Evolutionary conservation across 2,113 vertebrate species (phyloP).

Genomic region (Promerops cafer): DNA sequence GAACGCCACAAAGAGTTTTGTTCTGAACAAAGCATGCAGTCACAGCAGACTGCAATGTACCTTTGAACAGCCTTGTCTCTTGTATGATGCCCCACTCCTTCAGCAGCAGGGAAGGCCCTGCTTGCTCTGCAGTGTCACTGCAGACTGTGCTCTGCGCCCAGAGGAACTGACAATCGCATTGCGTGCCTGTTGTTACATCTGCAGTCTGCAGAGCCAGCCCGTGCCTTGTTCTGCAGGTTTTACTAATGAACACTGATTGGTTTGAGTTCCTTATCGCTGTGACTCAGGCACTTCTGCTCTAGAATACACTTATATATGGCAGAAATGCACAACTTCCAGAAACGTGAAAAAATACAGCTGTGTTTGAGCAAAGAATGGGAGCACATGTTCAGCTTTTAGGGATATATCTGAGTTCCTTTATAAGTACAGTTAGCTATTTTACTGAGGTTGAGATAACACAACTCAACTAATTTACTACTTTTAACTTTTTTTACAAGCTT

Average conservation of each 20-base stretch:
- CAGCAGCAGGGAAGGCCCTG: neutral
- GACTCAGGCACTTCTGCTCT: neutral
- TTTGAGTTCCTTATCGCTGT: neutral
- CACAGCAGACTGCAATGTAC: neutral
- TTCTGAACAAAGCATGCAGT: neutral
- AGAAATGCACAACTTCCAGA: neutral
- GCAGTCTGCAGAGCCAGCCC: slow-evolving; percentile 1
- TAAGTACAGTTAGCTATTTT: neutral
- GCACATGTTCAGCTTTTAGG: neutral
- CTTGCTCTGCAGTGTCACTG: neutral
- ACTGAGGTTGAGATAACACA: neutral
- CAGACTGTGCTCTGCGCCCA: neutral
- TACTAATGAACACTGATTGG: slow-evolving; percentile 17
- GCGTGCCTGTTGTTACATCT: neutral
- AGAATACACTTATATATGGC: neutral
- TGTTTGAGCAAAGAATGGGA: neutral
- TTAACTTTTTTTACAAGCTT: neutral
- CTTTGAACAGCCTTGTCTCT: neutral
- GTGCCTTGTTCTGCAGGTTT: neutral
- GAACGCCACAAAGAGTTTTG: neutral
- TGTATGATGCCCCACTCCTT: neutral
- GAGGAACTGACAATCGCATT: neutral
- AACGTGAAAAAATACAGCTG: neutral
- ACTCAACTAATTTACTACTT: neutral
- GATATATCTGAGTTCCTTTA: neutral